Evolutionary conservation across 1,140 invertebrate genomes (phyloP).

Genomic region (Drosophila erecta): DNA sequence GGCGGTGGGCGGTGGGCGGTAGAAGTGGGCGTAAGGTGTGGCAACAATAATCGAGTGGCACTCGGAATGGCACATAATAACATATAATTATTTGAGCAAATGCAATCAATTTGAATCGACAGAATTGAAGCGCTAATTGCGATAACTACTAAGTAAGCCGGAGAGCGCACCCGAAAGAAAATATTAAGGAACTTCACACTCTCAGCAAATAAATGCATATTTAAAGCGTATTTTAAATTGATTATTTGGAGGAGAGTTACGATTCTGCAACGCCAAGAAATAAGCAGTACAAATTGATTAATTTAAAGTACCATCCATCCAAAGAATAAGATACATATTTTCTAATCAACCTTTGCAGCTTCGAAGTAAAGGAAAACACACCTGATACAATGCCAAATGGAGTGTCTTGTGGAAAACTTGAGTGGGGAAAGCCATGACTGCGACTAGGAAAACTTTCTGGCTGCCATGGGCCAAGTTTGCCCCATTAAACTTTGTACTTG

Average conservation of each 20-base stretch:
- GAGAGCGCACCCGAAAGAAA: constrained; percentile 8
- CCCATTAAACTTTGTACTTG: constrained; percentile 51
- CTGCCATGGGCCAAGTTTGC: constrained; percentile 25
- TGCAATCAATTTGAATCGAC: constrained; percentile 29
- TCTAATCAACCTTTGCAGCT: background rate
- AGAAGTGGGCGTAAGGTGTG: constrained; percentile 4
- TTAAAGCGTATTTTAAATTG: constrained; percentile 19
- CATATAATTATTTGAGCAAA: constrained; percentile 38
- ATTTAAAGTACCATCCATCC: too few species aligned
- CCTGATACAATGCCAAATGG: constrained; percentile 3
- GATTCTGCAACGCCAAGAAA: background rate
- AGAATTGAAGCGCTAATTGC: constrained; percentile 29
- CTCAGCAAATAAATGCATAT: background rate
- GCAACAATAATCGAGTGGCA: constrained; percentile 13
- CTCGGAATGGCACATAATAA: constrained; percentile 24
- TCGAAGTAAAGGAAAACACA: background rate
- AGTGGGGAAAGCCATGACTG: constrained; percentile 24
- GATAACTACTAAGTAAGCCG: constrained; percentile 24
- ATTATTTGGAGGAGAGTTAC: background rate
- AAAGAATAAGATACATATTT: background rate
- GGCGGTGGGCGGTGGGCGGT: background rate
- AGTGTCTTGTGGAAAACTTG: constrained; percentile 1
- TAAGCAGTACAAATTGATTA: background rate
- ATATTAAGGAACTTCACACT: constrained; percentile 3
- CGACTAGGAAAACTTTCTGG: constrained; percentile 25